Percentiles rank a stretch among this genome's conserved stretches.
Conservation (phyloP, 2,113 vertebrate genomes). For the Psilopogon haemacephalus region DNA sequence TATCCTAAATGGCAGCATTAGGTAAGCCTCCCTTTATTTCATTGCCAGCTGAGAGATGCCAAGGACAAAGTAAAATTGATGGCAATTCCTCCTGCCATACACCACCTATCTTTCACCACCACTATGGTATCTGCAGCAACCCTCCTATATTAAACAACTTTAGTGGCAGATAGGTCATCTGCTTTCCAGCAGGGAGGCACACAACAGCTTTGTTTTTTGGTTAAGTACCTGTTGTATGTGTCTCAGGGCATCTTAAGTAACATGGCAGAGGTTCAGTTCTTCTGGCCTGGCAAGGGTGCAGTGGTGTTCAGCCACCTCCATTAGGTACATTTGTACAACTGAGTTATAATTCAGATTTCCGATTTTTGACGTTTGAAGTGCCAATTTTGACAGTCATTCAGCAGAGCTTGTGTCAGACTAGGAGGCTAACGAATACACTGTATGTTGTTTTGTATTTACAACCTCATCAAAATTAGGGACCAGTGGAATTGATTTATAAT, state of each 20-base stretch:
- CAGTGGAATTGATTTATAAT: neutral
- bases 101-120: no score
- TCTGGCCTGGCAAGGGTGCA: neutral
- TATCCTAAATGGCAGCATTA: neutral
- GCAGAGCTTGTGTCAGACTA: rapidly evolving
- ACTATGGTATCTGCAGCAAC: neutral
- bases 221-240: neutral
- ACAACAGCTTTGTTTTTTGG: no score
- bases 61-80: neutral
- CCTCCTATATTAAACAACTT: neutral
- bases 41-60: neutral
- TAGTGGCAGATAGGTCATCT: rapidly evolving
- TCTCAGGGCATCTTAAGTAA: neutral
- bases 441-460: neutral
- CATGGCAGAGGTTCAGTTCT: neutral
- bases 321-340: neutral
- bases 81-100: neutral
- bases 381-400: rapidly evolving
- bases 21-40: no score
- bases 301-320: neutral
- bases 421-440: neutral
- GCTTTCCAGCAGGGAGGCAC: neutral
- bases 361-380: neutral
- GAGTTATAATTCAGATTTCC: neutral
- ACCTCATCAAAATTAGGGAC: no score